Evolutionary conservation across 2,797 vertebrate species (phyloP), one percentile per base, ranked within the genome.

Genomic region (Coregonus ussuriensis): DNA sequence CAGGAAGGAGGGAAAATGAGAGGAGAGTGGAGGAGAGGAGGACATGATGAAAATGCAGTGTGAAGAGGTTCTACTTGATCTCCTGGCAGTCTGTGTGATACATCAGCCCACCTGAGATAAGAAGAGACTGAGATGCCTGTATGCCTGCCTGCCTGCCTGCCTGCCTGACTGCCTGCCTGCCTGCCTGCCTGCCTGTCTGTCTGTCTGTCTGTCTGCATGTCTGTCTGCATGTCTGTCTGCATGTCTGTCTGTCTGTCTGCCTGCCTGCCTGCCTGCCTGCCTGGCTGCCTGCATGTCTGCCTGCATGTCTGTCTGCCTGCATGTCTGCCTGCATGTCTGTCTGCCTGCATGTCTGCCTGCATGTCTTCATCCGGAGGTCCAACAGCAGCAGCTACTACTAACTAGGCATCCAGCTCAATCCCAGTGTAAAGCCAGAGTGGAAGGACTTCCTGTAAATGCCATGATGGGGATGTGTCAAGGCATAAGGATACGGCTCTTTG

Each of bases 401-500:
- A 16, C 15, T 33, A 68, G 33, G 31, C 67, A 25, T 54, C 25
- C 51, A 53, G 21, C 86, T 18, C 4, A 83, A 88, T 78, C 79
- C 74, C 81, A 72, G 79, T 74, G 77, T 65, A 72, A 74, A 6
- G 21, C 65, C 66, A 72, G 76, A 82, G 29, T 63, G 77, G 81
- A 78, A 83, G 75, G 83, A 79, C 81, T 77, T 79, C 73, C 76
- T 93, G 88, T 75, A 90, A 91, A 90, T 86, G 90, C 84, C 90
- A 90, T 88, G 88, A 89, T 91, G 91, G 91, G 91, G 90, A 92
- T 91, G 91, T 93, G 91, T 89, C 91, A 89, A 85, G 81, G 87
- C 88, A 84, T 84, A 86, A 82, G 88, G 86, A 90, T 88, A 89
- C 80, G 65, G 81, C 87, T 89, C 86, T 88, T 93, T 92, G 92